Evolutionary conservation across 2,888 invertebrate species (phyloP).

Genomic region (Dryococelus australis): DNA sequence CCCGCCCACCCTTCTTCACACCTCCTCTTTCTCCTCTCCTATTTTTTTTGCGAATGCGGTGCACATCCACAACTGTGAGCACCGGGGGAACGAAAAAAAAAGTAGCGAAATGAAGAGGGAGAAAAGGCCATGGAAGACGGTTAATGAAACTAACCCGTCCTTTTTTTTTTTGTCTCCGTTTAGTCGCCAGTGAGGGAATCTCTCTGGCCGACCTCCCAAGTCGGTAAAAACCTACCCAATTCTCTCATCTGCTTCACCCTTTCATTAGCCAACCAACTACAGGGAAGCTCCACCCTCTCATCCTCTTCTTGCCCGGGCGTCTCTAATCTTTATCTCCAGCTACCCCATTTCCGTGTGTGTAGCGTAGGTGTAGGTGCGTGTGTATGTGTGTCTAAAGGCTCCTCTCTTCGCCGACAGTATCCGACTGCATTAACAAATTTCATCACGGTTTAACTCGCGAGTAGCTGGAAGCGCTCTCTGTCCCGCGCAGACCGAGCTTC

Average conservation of each 20-base stretch:
- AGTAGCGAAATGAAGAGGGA: neutral
- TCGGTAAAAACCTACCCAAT: neutral
- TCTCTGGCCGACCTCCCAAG: constrained; percentile 1
- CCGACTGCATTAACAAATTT: constrained; percentile 44
- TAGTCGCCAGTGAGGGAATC: neutral
- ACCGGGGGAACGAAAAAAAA: neutral
- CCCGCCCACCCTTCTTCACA: neutral
- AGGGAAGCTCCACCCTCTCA: neutral
- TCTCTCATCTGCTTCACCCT: constrained; percentile 9
- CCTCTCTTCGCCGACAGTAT: neutral
- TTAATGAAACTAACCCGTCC: constrained; percentile 25
- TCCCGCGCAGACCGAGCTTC: constrained; percentile 12
- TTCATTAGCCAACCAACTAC: constrained; percentile 25
- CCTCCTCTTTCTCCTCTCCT: neutral
- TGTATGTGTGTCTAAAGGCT: neutral
- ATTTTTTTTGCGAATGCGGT: neutral
- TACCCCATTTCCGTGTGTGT: neutral
- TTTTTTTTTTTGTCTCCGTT: neutral
- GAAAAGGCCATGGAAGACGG: neutral
- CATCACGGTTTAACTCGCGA: constrained; percentile 39
- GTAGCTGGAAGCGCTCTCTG: neutral
- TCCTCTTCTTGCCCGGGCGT: neutral
- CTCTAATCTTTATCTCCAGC: neutral
- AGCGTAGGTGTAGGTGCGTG: neutral
- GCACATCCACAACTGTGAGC: neutral